Base-by-base conservation (phyloP, 2,888 invertebrate genomes). In the Dasysyrphus tricinctus region DNA sequence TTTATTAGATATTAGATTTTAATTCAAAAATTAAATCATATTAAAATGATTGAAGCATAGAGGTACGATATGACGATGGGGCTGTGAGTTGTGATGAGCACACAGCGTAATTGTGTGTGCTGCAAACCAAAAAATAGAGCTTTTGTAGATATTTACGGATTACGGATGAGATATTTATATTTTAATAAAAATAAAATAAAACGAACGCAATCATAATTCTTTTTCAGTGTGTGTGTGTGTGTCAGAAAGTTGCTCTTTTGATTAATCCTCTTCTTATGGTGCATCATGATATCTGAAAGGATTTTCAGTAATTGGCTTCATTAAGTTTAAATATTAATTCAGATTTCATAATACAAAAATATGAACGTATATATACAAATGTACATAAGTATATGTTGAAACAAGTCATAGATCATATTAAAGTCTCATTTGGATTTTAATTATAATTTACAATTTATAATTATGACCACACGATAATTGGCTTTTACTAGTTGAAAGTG, bases 1-100 rank as follows among this genome's bases (percentile, higher is more conserved):
- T 67, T 72, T 84, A 75, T 80, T 80, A 80, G 83, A 76, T 84
- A 77, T 81, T 80, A 80, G 84, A 80, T 85, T 85, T 85, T 80
- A 85, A 85, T 85, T 85, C 69, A 61, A 73, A 81, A 80, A 80
- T 80, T 77, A 80, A 80, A 81, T 85, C 81, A 76, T 67, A 84
- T 80, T 80, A 76, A 80, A 84, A 80, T 76, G 80, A 84, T 84
- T 84, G 76, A 80, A 69, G 54, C 76, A 54, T 32, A 7, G 32
- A 7, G 19, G 3, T 54, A 39, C 12, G 19, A 39, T 39, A 51
- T 39, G 63, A 72, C 32, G 57, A 63, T 51, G 19, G n/a, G 19
- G n/a, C 24, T 32, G 32, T 6, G 16, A 12, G 24, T n/a, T 19
- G 39, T 42, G 11, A 3, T 75, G 54, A 24, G 34, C 4, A 29